Evolutionary conservation across 2,888 invertebrate species (phyloP), one percentile per base, ranked within the genome.

Genomic region (Ophion ellenae): DNA sequence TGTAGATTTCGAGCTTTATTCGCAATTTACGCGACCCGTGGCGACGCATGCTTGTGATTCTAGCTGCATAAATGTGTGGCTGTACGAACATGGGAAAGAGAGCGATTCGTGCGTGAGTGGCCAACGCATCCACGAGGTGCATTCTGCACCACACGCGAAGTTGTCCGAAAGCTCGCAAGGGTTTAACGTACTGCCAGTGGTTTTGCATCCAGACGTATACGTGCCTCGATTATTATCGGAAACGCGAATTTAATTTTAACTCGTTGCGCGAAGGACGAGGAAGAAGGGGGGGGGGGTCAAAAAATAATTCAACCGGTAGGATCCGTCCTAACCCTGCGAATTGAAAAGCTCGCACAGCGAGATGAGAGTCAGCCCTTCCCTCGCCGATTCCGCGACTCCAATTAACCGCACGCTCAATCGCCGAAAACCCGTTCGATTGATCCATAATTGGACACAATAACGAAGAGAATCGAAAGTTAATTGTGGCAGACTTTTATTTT

Each of bases 171-270:
- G 70, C 74, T 78, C 81, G 45, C 28, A 53, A 81, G 78, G 69
- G 53, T 74, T 85, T 85, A 74, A 81, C 78, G 78, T 81, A 81
- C 74, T 85, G 81, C 78, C 78, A 57, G 64, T 75, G 59, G 75
- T 70, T 71, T 40, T 69, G 82, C 45, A n/a, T 69, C 64, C 14
- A 66, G 47, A 45, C 59, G 32, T 24, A 75, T 86, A 89, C 88
- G 90, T 85, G 89, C 87, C 80, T 86, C 89, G 88, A 89, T 91
- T 90, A 90, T 90, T 90, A 89, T 87, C 85, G 87, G 77, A 85
- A 86, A 84, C 78, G 87, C 76, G 86, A 84, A 89, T 90, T 91
- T 90, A 88, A 90, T 90, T 90, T 88, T 83, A 88, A 89, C 84
- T 86, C 86, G 82, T 67, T 75, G 69, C 20, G 64, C 45, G 32